Evolutionary conservation across 2,797 vertebrate genomes (phyloP), one percentile per base, ranked within the genome.

Genomic region (Pterois miles): DNA sequence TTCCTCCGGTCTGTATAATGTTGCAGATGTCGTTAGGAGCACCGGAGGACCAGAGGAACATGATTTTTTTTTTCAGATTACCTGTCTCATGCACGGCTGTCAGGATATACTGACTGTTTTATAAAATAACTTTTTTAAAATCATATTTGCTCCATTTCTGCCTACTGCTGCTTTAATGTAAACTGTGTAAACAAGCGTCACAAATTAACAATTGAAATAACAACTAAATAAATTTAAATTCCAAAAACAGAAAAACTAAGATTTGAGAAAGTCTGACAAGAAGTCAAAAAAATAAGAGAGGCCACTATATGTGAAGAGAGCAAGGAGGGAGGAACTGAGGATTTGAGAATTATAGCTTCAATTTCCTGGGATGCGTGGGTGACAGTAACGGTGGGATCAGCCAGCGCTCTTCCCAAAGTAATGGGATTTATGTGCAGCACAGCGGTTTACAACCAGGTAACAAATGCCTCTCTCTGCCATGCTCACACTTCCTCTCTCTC

Each of bases 301-400:
- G 56, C 23, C 57, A 54, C 67, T 64, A 31, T 69, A 68, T 76
- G 76, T 65, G 82, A 69, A 80, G 78, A 29, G 69, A 64, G 56
- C 29, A 71, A 64, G 56, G 50, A 64, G 59, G 43, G 46, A 66
- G 79, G 75, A 82, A 81, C 36, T 73, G 82, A 85, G 84, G 87
- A 87, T 90, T 90, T 89, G 72, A 93, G 90, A 94, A 94, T 94
- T 94, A 95, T 93, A 78, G 91, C 91, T 95, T 94, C 92, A 94
- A 95, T 95, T 95, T 95, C 92, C 91, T 84, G 65, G 76, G 86
- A 85, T 85, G 91, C 72, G 86, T 91, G 87, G 86, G 86, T 89
- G 87, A 88, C 46, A 79, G 87, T 82, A 81, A 87, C 79, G 33
- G 70, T 82, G 76, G 90, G 91, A 94, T 93, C 92, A 91, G 89